These are phyloP conservation scores for Drosophila anomelani DNA, from an alignment of 2,888 invertebrate species.

Conservation along the genomic window DNA sequence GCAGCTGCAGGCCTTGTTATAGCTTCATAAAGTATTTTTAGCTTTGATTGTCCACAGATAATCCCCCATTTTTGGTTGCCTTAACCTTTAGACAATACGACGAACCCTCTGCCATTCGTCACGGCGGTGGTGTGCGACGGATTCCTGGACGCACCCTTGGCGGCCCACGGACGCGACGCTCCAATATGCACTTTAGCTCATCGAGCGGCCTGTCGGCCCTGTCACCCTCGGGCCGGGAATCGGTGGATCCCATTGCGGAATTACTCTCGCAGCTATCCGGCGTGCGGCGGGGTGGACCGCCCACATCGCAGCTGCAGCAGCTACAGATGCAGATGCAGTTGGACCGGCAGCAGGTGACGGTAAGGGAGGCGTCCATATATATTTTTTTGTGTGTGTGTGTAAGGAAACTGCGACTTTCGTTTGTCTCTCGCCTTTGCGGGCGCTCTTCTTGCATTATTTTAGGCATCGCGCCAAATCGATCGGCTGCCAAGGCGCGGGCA, in stretches of 20 bases:
- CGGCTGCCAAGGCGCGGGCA: slow-evolving; percentile 93
- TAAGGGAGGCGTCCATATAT: slow-evolving; percentile 71
- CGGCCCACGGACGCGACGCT: slow-evolving; percentile 91
- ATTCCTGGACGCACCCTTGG: slow-evolving; percentile 92
- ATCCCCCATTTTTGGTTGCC: slow-evolving; percentile 74
- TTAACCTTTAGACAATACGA: slow-evolving; percentile 88
- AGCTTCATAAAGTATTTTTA: slow-evolving; percentile 1
- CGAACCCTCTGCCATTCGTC: slow-evolving; percentile 93
- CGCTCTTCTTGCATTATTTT: slow-evolving; percentile 65
- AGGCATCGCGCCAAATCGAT: slow-evolving; percentile 94
- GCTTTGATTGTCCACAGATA: background rate
- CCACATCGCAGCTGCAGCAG: slow-evolving; percentile 94
- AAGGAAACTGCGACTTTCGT: slow-evolving; percentile 42
- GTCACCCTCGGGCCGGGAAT: slow-evolving; percentile 94
- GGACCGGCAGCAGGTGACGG: slow-evolving; percentile 94
- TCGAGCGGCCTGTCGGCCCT: slow-evolving; percentile 93
- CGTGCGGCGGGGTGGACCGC: slow-evolving; percentile 89
- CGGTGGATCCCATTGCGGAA: slow-evolving; percentile 98
- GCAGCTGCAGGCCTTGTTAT: slow-evolving; percentile 2
- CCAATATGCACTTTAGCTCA: slow-evolving; percentile 98
- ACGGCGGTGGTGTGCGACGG: slow-evolving; percentile 89
- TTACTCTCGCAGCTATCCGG: slow-evolving; percentile 97
- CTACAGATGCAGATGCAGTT: slow-evolving; percentile 97
- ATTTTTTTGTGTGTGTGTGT: slow-evolving; percentile 35
- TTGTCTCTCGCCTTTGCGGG: slow-evolving; percentile 26